Evolutionary conservation across 2,113 vertebrate species (phyloP), one percentile per base, ranked within the genome.

Genomic region (Heterotis niloticus): DNA sequence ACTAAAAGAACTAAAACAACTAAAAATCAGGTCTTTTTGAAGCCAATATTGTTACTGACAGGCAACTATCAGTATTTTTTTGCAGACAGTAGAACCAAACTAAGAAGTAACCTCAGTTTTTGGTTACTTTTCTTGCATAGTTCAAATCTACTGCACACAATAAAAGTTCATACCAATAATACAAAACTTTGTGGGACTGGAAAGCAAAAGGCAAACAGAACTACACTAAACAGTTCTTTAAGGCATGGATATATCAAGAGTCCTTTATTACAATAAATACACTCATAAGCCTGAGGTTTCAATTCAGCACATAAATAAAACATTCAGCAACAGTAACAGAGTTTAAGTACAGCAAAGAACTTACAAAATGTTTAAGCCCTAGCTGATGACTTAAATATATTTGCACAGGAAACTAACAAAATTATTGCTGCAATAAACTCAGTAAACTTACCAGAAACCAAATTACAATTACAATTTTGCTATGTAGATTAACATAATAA

Each of bases 101-200:
- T 44, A 44, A 44, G 14, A 62, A 4, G 20, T 3, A 62, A 62
- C 2, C 59, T 4, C 3, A 3, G 59, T 51, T 24, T 24, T 66
- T 66, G 4, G 60, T 52, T n/a, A n/a, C 17, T 14, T 16, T 44
- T n/a, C 60, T 71, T 78, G 77, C 77, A 78, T 71, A 78, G 67
- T 66, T 51, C 51, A 64, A 54, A 67, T 62, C 17, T 62, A 26
- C 56, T 62, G 28, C 51, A 34, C 7, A 78, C 51, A 66, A 16
- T 51, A 17, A 26, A 14, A 20, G 20, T 57, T 18, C 54, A 64
- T 64, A 7, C 20, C 44, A 54, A 23, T n/a, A 65, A 64, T 51
- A 77, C 64, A 66, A 67, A 44, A 24, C 44, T 11, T 51, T 34
- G 12, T 54, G 20, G 5, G 5, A 67, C n/a, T 64, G 16, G 24